Conservation (phyloP, 2,113 vertebrate species). For the Nothocercus nigrocapillus region DNA sequence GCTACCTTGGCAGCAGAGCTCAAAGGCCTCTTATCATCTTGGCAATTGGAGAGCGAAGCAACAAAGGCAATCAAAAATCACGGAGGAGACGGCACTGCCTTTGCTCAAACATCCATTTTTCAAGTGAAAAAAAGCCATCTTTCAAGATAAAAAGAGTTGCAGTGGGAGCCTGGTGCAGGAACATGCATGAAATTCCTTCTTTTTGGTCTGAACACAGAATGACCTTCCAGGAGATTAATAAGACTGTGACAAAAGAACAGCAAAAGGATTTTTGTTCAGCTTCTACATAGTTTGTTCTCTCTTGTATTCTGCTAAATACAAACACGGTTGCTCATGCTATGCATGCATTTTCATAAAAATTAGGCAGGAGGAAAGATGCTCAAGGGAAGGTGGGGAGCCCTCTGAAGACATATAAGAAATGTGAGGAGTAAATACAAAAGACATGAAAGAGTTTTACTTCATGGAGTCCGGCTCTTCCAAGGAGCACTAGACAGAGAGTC, state of each 20-base stretch:
- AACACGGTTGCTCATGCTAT: fast-evolving
- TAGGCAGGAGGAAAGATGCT: not conserved
- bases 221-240: not conserved
- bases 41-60: not conserved
- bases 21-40: not conserved
- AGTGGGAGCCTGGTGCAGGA: not conserved
- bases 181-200: fast-evolving
- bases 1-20: not conserved
- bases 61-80: not conserved
- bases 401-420: not conserved
- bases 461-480: not conserved
- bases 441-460: not conserved
- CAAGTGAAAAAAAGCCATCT: not conserved
- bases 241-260: not conserved
- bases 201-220: not conserved
- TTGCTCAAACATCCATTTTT: not conserved
- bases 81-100: not conserved
- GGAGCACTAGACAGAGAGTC: not conserved
- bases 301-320: not conserved
- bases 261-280: not conserved
- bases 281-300: not conserved
- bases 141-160: not conserved
- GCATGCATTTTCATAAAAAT: not conserved
- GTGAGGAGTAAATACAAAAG: not conserved
- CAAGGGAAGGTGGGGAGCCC: not conserved